Conservation (phyloP, 1,140 invertebrate species). For the Odontomachus brunneus region DNA sequence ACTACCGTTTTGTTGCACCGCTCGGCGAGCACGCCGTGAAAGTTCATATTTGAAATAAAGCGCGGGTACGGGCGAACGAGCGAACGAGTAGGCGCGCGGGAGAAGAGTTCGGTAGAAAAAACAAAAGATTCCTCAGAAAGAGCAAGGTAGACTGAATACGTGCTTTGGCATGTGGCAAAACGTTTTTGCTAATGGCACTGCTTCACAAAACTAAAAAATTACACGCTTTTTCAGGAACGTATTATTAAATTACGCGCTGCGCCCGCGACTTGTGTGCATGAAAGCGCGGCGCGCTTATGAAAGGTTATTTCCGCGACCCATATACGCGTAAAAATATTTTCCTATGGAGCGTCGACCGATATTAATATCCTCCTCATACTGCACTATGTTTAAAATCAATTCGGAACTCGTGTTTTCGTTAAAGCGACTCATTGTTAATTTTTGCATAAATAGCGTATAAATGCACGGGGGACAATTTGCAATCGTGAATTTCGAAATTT, state of each 20-base stretch:
- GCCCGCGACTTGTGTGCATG: slow-evolving; percentile 33
- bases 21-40: neutral
- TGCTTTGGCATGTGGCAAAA: slow-evolving; percentile 39
- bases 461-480: neutral
- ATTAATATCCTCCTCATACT: slow-evolving; percentile 37
- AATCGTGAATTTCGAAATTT: neutral
- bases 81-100: no score
- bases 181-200: slow-evolving; percentile 41
- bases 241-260: slow-evolving; percentile 52
- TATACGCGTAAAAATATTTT: slow-evolving; percentile 40
- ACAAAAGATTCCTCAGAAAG: slow-evolving; percentile 21
- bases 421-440: slow-evolving; percentile 28
- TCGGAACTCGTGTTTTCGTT: slow-evolving; percentile 26
- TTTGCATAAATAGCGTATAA: slow-evolving; percentile 21
- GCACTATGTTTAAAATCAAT: slow-evolving; percentile 24
- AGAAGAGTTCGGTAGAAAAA: neutral
- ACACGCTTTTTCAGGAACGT: slow-evolving; percentile 25
- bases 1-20: neutral
- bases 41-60: slow-evolving; percentile 27
- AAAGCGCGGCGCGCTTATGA: neutral
- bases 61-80: no score
- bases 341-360: neutral
- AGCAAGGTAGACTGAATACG: slow-evolving; percentile 9
- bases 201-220: slow-evolving; percentile 39
- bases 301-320: neutral